Conservation (phyloP, 1,140 invertebrate species). For the Drosophila erecta region DNA sequence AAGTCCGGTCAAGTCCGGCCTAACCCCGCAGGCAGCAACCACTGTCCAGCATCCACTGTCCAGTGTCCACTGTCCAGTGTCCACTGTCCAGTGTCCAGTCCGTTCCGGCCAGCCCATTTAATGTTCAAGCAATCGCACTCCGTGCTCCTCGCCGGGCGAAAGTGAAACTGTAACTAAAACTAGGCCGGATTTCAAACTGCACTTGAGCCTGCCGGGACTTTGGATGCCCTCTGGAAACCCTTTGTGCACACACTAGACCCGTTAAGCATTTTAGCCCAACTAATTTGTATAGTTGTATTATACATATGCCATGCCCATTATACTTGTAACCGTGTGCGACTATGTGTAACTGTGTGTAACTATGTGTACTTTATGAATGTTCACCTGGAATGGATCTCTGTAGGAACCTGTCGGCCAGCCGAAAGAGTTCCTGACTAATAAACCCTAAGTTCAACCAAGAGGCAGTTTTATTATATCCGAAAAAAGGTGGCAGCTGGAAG, state of each 20-base stretch:
- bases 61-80: too few species aligned
- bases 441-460: slow-evolving; percentile 33
- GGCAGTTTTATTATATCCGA: slow-evolving; percentile 19
- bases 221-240: slow-evolving; percentile 1
- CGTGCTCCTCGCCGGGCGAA: slow-evolving; percentile 8
- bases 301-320: slow-evolving; percentile 11
- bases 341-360: not conserved
- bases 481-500: too few species aligned
- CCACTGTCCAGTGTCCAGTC: too few species aligned
- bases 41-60: too few species aligned
- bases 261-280: slow-evolving; percentile 18
- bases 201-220: slow-evolving; percentile 31
- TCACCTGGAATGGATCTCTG: slow-evolving; percentile 47
- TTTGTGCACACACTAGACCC: slow-evolving; percentile 12
- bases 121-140: slow-evolving; percentile 46
- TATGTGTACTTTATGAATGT: slow-evolving; percentile 41
- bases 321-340: slow-evolving; percentile 5
- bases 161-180: slow-evolving; percentile 32
- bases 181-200: slow-evolving; percentile 23
- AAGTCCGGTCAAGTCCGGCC: slow-evolving; percentile 13
- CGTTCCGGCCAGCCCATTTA: slow-evolving; percentile 54
- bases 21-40: slow-evolving; percentile 33
- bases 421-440: slow-evolving; percentile 28
- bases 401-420: slow-evolving; percentile 25
- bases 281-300: slow-evolving; percentile 32